Evolutionary conservation across 2,113 vertebrate genomes (phyloP), one percentile per base, ranked within the genome.

Genomic region (Rhynchomys soricoides): DNA sequence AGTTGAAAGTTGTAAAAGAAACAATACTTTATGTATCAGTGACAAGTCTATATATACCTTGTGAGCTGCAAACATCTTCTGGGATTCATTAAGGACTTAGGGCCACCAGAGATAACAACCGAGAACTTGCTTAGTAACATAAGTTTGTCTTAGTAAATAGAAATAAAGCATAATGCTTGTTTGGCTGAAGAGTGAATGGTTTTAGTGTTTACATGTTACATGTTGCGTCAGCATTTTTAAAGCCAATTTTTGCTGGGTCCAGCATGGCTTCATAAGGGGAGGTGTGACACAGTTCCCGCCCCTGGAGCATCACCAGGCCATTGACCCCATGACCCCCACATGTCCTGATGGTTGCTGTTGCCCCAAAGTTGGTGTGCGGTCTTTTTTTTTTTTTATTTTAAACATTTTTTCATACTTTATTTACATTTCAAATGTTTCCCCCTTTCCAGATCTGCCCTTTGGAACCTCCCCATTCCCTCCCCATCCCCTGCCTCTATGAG

Each of bases 161-260:
- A 90, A 88, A 3, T 22, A 29, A 37, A 94, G 10, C 19, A 66
- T 24, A 52, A 74, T 86, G 55, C 29, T 86, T 15, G 83, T 26
- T 10, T 95, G 31, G 31, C 29, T 91, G 10, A 59, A 91, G 93
- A 96, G 68, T 55, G 91, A 52, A 57, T 64, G 8, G 66, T 79
- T 94, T 89, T 37, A n/a, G 5, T 77, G 83, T 62, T 66, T 81
- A 1, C 22, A 26, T 70, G 82, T 95, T 75, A 75, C n/a, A 57
- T 68, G 34, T 87, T 66, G n/a, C 3, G 7, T 89, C 62, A 82
- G 17, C 13, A 78, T 55, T 92, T 89, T 91, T 40, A 89, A 92
- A 89, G 55, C 82, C 68, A 71, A 9, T 45, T 64, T 64, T 64
- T 64, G 62, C 62, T 26, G 26, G 24, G 26, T 29, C 62, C 62